A percentile compares a stretch with the other conserved stretches of the same genome.
Conservation (phyloP, 2,113 vertebrate species). For the Mandrillus leucophaeus region DNA sequence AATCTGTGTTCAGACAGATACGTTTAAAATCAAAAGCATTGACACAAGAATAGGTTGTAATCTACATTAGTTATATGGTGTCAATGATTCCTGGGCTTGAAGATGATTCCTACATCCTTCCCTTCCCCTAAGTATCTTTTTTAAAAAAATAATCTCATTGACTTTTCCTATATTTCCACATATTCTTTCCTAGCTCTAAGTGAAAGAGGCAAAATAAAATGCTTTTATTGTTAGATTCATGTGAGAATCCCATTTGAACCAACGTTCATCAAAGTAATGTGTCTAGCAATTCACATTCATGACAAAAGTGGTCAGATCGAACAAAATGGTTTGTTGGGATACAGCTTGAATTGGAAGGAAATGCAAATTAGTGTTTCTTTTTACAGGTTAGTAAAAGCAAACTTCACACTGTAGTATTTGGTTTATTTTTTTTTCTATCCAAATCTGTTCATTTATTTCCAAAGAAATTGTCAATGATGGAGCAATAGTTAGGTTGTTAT, state of each 20-base stretch:
- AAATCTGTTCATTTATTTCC: constrained; percentile 10
- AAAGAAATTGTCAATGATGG: constrained; percentile 4
- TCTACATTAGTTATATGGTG: neutral
- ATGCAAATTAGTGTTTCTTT: neutral
- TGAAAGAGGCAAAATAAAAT: neutral
- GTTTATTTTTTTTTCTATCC: neutral
- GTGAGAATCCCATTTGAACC: neutral
- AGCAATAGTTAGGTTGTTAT: neutral
- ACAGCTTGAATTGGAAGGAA: neutral
- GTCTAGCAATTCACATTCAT: neutral
- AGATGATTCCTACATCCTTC: neutral
- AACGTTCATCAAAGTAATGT: neutral
- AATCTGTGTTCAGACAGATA: neutral
- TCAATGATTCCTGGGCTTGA: neutral
- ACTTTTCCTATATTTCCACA: neutral
- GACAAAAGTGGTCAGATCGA: neutral
- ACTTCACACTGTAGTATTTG: neutral
- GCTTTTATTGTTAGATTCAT: neutral
- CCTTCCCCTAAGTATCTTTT: neutral
- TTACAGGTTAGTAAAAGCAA: neutral
- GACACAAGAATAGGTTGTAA: neutral
- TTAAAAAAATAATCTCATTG: neutral
- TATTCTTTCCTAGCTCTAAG: neutral
- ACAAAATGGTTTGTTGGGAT: neutral
- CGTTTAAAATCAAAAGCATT: neutral